Conservation (phyloP, 2,888 invertebrate species). For the Luperina testacea region DNA sequence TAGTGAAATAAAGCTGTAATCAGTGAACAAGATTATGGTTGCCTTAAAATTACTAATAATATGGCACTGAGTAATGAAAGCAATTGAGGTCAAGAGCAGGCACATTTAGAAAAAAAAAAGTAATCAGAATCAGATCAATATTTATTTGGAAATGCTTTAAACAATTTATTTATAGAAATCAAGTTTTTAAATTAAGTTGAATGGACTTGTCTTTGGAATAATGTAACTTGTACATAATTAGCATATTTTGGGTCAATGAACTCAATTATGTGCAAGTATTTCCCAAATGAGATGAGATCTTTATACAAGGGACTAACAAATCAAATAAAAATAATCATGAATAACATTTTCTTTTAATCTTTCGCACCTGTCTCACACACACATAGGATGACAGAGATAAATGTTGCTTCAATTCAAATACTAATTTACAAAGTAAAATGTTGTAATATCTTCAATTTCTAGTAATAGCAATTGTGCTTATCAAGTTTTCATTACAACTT, state of each 20-base stretch:
- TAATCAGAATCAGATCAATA: not conserved
- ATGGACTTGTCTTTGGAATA: not conserved
- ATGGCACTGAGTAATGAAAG: too few species aligned
- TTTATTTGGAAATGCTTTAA: not conserved
- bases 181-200: not conserved
- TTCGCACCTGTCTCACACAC: not conserved
- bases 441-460: not conserved
- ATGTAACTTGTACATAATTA: not conserved
- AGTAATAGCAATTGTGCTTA: not conserved
- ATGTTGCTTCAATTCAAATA: not conserved
- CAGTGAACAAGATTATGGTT: not conserved
- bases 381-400: too few species aligned
- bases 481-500: not conserved
- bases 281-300: not conserved
- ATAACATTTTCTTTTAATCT: not conserved
- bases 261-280: not conserved
- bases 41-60: not conserved
- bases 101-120: too few species aligned
- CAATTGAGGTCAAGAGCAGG: too few species aligned
- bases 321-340: not conserved
- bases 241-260: conserved; percentile 7
- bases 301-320: not conserved
- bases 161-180: not conserved
- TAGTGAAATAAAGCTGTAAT: not conserved
- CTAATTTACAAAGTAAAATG: not conserved